phyloP scores from a whole-genome alignment of 2,797 vertebrate species.

The Monodelphis domestica region DNA sequence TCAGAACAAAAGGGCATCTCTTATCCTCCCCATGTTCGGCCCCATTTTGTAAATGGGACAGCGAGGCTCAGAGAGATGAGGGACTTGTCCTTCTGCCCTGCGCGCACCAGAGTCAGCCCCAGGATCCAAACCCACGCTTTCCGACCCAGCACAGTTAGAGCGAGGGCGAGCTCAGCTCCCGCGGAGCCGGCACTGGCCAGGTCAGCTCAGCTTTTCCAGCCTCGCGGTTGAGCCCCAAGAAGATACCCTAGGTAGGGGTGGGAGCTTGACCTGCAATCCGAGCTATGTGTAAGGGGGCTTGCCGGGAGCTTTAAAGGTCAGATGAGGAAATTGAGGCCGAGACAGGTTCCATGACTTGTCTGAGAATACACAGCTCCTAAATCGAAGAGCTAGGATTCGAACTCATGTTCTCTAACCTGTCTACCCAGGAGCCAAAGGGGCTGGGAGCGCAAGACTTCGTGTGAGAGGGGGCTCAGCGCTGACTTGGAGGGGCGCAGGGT shows the following conservation, averaged over 20 bases:
- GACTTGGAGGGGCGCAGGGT: not conserved
- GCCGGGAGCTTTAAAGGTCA: not conserved
- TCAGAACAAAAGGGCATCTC: not conserved
- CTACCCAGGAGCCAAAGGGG: too few species aligned
- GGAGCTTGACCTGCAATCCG: not conserved
- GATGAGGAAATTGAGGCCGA: not conserved
- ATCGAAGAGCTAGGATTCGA: not conserved
- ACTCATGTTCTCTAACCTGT: too few species aligned
- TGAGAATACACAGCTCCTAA: not conserved
- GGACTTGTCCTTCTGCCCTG: not conserved
- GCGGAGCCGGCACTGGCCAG: not conserved
- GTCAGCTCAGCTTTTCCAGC: not conserved
- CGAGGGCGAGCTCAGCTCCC: not conserved
- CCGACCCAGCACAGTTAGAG: not conserved
- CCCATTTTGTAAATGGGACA: not conserved
- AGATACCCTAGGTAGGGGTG: too few species aligned
- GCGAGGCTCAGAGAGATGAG: not conserved
- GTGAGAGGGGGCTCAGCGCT: not conserved
- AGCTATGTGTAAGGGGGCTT: not conserved
- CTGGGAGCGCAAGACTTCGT: conserved; percentile 8
- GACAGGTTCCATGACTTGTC: not conserved
- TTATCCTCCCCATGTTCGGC: not conserved
- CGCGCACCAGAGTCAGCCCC: not conserved
- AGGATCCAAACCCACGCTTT: not conserved
- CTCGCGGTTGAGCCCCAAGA: not conserved